Percentiles rank a stretch among this genome's conserved stretches.
Evolutionary conservation across 1,140 invertebrate species (phyloP).

Genomic region (Hesperophylax magnus): DNA sequence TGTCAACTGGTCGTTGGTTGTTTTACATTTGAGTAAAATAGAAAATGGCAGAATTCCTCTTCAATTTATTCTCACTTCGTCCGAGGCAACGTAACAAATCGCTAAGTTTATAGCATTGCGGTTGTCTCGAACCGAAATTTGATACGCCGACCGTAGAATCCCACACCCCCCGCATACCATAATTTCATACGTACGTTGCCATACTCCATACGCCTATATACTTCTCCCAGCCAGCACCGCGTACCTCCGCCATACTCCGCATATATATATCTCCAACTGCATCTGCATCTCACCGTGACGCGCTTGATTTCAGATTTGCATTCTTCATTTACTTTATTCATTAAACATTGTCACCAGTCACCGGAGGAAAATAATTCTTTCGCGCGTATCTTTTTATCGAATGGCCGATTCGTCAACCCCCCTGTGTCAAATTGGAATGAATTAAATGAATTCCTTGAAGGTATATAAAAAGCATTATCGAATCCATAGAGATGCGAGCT

Average conservation of each 20-base stretch:
- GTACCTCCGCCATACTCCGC: background rate
- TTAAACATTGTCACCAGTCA: background rate
- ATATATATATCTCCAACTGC: too few relatives aligned
- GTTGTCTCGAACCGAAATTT: conserved; percentile 55
- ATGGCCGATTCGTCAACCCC: too few relatives aligned
- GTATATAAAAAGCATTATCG: too few relatives aligned
- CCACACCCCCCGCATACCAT: conserved; percentile 18
- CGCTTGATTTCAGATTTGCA: conserved; percentile 45
- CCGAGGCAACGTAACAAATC: conserved; percentile 53
- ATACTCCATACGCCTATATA: too few relatives aligned
- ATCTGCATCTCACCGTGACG: conserved; percentile 9
- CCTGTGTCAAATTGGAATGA: too few relatives aligned
- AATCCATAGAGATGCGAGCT: too few relatives aligned
- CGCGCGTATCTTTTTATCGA: too few relatives aligned
- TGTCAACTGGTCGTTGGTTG: conserved; percentile 28
- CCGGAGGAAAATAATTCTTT: too few relatives aligned
- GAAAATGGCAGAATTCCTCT: conserved; percentile 46
- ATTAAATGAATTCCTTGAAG: too few relatives aligned
- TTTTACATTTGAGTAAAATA: conserved; percentile 40
- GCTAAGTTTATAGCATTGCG: conserved; percentile 54
- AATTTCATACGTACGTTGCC: too few relatives aligned
- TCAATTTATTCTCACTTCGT: conserved; percentile 48
- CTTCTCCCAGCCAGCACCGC: too few relatives aligned
- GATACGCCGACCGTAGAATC: conserved; percentile 48
- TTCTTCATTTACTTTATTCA: conserved; percentile 44